Evolutionary conservation across 1,140 invertebrate species (phyloP), one percentile per base, ranked within the genome.

Genomic region (Meloidogyne floridensis): DNA sequence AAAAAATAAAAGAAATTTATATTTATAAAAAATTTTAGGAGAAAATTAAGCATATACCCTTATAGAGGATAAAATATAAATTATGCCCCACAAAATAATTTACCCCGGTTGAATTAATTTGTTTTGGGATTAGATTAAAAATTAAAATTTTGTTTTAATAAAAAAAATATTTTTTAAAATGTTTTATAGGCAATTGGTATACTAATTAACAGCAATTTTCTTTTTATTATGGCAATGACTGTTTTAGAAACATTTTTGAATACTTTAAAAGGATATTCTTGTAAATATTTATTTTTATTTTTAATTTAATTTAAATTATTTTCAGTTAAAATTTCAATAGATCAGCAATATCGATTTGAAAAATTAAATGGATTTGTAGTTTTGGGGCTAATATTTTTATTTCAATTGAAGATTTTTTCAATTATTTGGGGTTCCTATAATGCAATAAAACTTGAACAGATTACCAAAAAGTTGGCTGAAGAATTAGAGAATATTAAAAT

Each of bases 171-270:
- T 65, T n/a, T 32, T 32, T 2, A 32, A 32, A 32, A n/a, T 65
- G 15, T n/a, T 65, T 5, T 65, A n/a, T 65, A 65, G 59, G n/a
- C 59, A n/a, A 65, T 65, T 65, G n/a, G 59, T n/a, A 65, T 65
- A 65, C 15, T 65, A 7, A 65, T 65, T n/a, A 65, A 65, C n/a
- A n/a, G 59, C 10, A 65, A 65, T n/a, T 65, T 65, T 65, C 59
- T 65, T 65, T 65, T 65, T n/a, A 65, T 65, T 65, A n/a, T 65
- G 59, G 15, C 59, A 65, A n/a, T 65, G n/a, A n/a, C 59, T n/a
- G 4, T n/a, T 65, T 6, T 65, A n/a, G 59, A 18, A 18, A 65
- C 59, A 65, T 65, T 65, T 65, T 3, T n/a, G 15, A 4, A 65
- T n/a, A n/a, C 59, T n/a, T n/a, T n/a, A 5, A 8, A 65, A 8